Conservation (phyloP, 92 coral and sea anemone genomes). For the Virgularia gustaviana region DNA sequence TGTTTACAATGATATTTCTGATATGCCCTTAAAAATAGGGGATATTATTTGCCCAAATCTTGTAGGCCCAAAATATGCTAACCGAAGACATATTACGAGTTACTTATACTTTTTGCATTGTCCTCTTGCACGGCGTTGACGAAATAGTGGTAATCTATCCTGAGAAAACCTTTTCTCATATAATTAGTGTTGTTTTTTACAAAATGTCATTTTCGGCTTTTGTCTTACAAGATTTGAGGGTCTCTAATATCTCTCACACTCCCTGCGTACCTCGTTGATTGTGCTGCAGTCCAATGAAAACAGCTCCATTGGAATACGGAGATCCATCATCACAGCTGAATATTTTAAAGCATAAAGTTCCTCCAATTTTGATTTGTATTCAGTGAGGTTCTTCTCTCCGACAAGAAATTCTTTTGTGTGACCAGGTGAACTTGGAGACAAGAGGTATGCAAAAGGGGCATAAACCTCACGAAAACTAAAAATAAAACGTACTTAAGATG, state of each 20-base stretch:
- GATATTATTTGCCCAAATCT: no score
- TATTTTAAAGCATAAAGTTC: constrained; percentile 66
- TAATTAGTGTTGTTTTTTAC: constrained; percentile 78
- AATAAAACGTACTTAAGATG: no score
- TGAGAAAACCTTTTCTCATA: constrained; percentile 56
- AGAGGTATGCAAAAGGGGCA: constrained; percentile 63
- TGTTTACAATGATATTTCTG: no score
- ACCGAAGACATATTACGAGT: no score
- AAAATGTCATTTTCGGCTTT: constrained; percentile 60
- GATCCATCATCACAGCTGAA: constrained; percentile 76
- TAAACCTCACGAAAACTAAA: constrained; percentile 81
- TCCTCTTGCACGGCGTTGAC: no score
- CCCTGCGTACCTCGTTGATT: constrained; percentile 64
- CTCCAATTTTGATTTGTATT: constrained; percentile 77
- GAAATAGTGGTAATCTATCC: constrained; percentile 60
- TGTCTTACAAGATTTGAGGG: no score
- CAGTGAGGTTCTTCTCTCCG: constrained; percentile 66
- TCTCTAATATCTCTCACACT: neutral
- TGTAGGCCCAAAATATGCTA: no score
- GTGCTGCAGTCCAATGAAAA: constrained; percentile 76
- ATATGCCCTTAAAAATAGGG: no score
- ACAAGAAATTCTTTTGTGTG: constrained; percentile 63
- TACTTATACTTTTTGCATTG: no score
- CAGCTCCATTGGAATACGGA: constrained; percentile 83
- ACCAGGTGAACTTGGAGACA: constrained; percentile 64